Percentiles rank a stretch among this genome's conserved stretches.
Conservation (phyloP, 2,888 invertebrate species). For the Psylliodes chrysocephalus region DNA sequence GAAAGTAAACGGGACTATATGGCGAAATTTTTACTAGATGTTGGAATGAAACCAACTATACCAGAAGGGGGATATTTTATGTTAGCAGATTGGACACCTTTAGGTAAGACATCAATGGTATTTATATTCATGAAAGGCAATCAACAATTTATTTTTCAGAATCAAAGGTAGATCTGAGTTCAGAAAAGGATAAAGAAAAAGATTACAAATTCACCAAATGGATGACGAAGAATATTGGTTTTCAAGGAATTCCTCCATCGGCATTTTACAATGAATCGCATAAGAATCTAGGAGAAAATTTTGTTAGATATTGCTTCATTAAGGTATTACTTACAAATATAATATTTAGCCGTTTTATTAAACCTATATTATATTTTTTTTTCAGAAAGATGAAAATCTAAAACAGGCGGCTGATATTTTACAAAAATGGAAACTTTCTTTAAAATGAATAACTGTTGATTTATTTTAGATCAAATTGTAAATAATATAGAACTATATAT, state of each 20-base stretch:
- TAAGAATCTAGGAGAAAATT: constrained; percentile 85
- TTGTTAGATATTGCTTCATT: constrained; percentile 92
- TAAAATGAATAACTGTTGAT: constrained; percentile 18
- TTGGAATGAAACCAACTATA: constrained; percentile 89
- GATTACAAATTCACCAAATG: constrained; percentile 97
- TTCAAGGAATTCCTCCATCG: constrained; percentile 93
- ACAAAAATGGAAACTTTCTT: constrained; percentile 67
- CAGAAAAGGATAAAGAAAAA: constrained; percentile 77
- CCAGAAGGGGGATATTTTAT: constrained; percentile 99
- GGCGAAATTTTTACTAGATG: constrained; percentile 76
- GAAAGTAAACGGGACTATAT: constrained; percentile 83
- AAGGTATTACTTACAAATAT: constrained; percentile 75
- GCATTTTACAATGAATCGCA: constrained; percentile 89
- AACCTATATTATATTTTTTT: too few species aligned
- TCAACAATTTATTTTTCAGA: constrained; percentile 64
- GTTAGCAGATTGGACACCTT: constrained; percentile 88
- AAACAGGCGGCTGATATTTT: constrained; percentile 73
- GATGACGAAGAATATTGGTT: constrained; percentile 91
- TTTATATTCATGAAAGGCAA: too few species aligned
- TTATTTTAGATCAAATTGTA: too few species aligned
- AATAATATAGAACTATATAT: too few species aligned
- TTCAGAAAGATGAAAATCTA: constrained; percentile 80
- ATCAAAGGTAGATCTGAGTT: constrained; percentile 73
- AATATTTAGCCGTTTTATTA: background rate
- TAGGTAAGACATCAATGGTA: too few species aligned